Percentiles rank a stretch among this genome's conserved stretches.
Evolutionary conservation across 2,113 vertebrate genomes (phyloP).

Genomic region (Pachypanchax playfairii): DNA sequence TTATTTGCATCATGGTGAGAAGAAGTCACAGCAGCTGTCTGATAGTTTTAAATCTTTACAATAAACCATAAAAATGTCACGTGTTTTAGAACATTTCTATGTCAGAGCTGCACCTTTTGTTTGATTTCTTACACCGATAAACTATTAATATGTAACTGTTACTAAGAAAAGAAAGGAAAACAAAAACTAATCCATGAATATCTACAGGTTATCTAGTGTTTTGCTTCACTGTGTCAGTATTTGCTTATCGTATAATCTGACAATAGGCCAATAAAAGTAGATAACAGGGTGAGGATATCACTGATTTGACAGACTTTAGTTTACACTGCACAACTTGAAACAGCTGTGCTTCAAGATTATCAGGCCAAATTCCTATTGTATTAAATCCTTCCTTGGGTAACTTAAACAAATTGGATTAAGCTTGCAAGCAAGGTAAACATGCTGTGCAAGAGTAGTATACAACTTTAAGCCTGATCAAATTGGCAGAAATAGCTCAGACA

Average conservation of each 20-base stretch:
- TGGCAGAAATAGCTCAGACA: constrained; percentile 49
- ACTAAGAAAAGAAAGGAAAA: too few species aligned
- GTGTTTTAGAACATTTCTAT: neutral
- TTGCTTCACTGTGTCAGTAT: constrained; percentile 8
- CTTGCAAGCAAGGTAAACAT: constrained; percentile 19
- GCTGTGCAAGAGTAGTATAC: constrained; percentile 15
- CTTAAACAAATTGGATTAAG: constrained; percentile 33
- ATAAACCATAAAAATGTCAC: too few species aligned
- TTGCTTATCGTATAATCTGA: constrained; percentile 10
- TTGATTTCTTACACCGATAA: constrained; percentile 1
- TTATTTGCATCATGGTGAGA: too few species aligned
- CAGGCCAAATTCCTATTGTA: constrained; percentile 2
- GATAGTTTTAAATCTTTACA: too few species aligned
- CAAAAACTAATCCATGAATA: too few species aligned
- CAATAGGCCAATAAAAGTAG: constrained; percentile 50
- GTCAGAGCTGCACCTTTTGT: neutral
- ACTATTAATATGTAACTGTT: too few species aligned
- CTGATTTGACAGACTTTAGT: constrained; percentile 3
- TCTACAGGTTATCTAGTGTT: neutral
- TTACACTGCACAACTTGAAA: constrained; percentile 1
- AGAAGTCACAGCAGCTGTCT: too few species aligned
- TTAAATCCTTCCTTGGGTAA: constrained; percentile 26
- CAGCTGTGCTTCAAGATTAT: constrained; percentile 11
- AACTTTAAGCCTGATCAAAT: constrained; percentile 52
- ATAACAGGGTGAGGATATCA: constrained; percentile 5